These are phyloP conservation scores for Rapana venosa DNA, from an alignment of 2,888 invertebrate genomes.

Conservation along the genomic window DNA sequence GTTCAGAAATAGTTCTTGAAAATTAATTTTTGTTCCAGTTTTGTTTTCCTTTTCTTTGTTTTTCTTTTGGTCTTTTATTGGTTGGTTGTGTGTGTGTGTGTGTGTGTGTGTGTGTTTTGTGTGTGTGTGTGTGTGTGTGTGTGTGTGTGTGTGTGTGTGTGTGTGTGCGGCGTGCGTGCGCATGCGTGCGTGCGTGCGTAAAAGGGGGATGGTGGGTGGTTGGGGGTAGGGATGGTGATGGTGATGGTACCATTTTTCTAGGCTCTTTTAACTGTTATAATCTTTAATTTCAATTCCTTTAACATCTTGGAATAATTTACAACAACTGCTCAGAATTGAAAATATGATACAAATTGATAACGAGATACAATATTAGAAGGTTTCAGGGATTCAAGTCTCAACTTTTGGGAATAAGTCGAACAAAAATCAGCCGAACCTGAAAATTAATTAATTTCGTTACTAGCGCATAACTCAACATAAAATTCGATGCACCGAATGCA, in stretches of 20 bases:
- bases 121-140: neutral
- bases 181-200: too few relatives aligned
- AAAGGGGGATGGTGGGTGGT: neutral
- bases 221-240: neutral
- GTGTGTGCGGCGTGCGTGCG: neutral
- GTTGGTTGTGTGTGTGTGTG: neutral
- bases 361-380: too few relatives aligned
- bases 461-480: too few relatives aligned
- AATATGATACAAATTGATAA: too few relatives aligned
- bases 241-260: neutral
- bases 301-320: neutral
- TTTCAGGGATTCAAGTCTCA: too few relatives aligned
- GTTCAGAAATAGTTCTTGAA: neutral
- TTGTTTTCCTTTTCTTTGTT: neutral
- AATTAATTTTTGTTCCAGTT: neutral
- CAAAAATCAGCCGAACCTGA: too few relatives aligned
- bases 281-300: neutral
- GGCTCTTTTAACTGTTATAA: neutral
- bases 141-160: too few relatives aligned
- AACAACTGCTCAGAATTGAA: too few relatives aligned
- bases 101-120: neutral
- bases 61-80: too few relatives aligned
- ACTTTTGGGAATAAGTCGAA: too few relatives aligned
- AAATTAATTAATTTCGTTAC: too few relatives aligned
- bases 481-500: too few relatives aligned